Conservation (phyloP, 2,797 vertebrate species). For the Sciurus carolinensis region DNA sequence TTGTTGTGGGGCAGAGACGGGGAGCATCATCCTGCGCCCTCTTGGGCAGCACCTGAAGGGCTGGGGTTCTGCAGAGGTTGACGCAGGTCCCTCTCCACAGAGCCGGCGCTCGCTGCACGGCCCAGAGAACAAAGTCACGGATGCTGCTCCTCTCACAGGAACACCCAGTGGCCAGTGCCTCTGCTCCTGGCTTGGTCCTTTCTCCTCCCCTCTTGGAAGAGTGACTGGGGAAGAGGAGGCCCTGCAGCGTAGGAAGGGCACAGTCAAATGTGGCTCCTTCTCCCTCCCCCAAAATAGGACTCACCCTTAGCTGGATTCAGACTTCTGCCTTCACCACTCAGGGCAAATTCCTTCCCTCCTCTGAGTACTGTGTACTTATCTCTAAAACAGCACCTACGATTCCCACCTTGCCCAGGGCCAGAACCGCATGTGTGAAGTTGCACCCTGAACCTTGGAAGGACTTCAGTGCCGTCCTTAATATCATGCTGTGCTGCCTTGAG, state of each 20-base stretch:
- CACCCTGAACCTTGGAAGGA: background rate
- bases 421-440: background rate
- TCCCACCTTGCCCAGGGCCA: background rate
- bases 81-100: background rate
- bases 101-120: background rate
- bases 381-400: background rate
- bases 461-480: background rate
- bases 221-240: background rate
- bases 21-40: background rate
- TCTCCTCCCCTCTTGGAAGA: background rate
- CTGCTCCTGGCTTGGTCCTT: background rate
- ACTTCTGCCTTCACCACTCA: background rate
- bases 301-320: background rate
- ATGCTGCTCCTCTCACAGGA: background rate
- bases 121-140: fast-evolving
- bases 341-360: background rate
- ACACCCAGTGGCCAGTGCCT: background rate
- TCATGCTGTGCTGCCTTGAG: background rate
- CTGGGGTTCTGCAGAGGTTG: background rate
- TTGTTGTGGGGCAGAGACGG: background rate
- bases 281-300: background rate
- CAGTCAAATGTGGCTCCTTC: background rate
- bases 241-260: background rate
- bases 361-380: background rate
- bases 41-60: background rate